Evolutionary conservation across 2,113 vertebrate genomes (phyloP), one percentile per base, ranked within the genome.

Genomic region (Atractosteus spatula): DNA sequence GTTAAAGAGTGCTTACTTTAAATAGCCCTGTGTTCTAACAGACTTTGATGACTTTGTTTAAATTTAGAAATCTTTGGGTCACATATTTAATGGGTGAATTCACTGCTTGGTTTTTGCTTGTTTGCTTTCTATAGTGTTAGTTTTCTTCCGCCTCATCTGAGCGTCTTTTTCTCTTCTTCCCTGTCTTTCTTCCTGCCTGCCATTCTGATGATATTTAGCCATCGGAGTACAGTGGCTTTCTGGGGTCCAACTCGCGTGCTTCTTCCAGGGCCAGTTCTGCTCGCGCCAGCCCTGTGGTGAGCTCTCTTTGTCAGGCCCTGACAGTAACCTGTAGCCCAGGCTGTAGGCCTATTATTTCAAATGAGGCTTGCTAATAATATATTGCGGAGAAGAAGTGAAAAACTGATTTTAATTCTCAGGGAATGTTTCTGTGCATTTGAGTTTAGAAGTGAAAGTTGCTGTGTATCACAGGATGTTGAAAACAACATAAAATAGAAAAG

Each of bases 241-340:
- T 94, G 76, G 94, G 91, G 43, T 96, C 95, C 2, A 77, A 94
- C 80, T 98, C 96, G 68, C 92, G 95, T 2, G 89, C 96, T 1
- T 97, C 96, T 3, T 98, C 96, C 79, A 93, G 96, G 86, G 93
- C 95, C 80, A 96, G 95, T 80, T 97, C 96, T 11, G 95, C 96
- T 61, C 93, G 95, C n/a, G 96, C 96, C 79, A 98, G 96, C 85
- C 96, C 96, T 3, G 96, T 98, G 96, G 96, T 98, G 93, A 98
- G 96, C 89, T 73, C 51, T 65, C 29, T 14, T 75, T 47, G 7
- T 62, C 68, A 59, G 41, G 57, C 72, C 69, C 54, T 1, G 64
- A 8, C 8, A 6, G 29, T 14, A 6, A 5, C 55, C 1, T 65
- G 1, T 43, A 69, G 16, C 75, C 68, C 68, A 61, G 61, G 71